Conservation (phyloP, 2,797 vertebrate genomes). For the Varecia variegata region DNA sequence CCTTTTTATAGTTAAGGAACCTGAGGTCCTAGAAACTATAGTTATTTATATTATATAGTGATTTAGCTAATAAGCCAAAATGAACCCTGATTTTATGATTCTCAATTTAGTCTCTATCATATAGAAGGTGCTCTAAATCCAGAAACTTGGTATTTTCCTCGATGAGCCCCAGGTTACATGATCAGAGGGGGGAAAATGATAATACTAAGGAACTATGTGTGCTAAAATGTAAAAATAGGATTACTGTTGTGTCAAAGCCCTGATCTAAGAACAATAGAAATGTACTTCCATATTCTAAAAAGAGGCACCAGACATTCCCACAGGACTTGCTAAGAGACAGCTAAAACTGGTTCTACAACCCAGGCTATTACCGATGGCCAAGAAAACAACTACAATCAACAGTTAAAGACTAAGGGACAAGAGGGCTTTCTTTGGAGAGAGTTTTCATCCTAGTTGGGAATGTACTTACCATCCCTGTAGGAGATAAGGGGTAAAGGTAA, state of each 20-base stretch:
- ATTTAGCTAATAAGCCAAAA: slow-evolving; percentile 19
- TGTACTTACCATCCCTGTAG: neutral
- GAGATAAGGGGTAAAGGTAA: neutral
- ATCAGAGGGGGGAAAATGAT: neutral
- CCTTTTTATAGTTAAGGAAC: slow-evolving; percentile 38
- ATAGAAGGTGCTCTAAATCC: neutral
- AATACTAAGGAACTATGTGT: neutral
- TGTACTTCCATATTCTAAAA: neutral
- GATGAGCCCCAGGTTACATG: neutral
- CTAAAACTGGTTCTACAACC: neutral
- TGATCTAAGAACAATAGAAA: neutral
- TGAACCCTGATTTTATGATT: slow-evolving; percentile 1
- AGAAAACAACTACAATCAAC: neutral
- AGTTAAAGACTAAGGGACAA: neutral
- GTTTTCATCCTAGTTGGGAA: neutral
- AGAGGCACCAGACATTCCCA: neutral
- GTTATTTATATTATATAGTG: neutral
- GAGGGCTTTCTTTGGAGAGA: neutral
- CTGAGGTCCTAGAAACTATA: neutral
- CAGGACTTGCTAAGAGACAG: neutral
- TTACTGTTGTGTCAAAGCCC: neutral
- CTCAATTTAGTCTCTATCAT: neutral
- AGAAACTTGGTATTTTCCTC: neutral
- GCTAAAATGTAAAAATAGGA: neutral
- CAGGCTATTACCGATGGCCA: neutral